Evolutionary conservation across 2,797 vertebrate genomes (phyloP).

Genomic region (Sebastiscus tertius): DNA sequence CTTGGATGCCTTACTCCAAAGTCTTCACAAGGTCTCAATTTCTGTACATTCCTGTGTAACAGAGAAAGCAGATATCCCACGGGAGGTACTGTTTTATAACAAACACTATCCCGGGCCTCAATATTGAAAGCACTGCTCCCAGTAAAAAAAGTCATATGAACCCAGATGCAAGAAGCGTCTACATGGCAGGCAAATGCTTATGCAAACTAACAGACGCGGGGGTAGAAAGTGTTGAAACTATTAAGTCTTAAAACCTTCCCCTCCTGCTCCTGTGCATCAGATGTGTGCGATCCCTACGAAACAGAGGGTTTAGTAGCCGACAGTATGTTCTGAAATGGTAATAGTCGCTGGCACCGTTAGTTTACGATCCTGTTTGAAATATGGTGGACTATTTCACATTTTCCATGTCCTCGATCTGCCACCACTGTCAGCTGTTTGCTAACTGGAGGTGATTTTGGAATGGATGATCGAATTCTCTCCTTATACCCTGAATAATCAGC

Average conservation of each 20-base stretch:
- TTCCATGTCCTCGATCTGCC: neutral
- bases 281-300: neutral
- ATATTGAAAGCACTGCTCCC: constrained; percentile 37
- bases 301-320: neutral
- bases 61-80: constrained; percentile 68
- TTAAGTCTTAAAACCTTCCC: neutral
- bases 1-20: constrained; percentile 46
- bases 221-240: constrained; percentile 1
- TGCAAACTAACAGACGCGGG: constrained; percentile 8
- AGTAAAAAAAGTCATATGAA: constrained; percentile 34
- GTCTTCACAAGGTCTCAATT: constrained; percentile 61
- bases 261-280: neutral
- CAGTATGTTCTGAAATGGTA: neutral
- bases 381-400: neutral
- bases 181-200: constrained; percentile 9
- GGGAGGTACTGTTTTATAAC: constrained; percentile 67
- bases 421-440: neutral
- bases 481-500: neutral
- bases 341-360: neutral
- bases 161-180: constrained; percentile 28
- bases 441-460: neutral
- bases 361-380: neutral
- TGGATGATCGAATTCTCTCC: neutral
- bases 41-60: constrained; percentile 67
- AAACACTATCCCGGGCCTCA: constrained; percentile 47